Evolutionary conservation across 1,140 invertebrate species (phyloP), one percentile per base, ranked within the genome.

Genomic region (Agrilus planipennis): DNA sequence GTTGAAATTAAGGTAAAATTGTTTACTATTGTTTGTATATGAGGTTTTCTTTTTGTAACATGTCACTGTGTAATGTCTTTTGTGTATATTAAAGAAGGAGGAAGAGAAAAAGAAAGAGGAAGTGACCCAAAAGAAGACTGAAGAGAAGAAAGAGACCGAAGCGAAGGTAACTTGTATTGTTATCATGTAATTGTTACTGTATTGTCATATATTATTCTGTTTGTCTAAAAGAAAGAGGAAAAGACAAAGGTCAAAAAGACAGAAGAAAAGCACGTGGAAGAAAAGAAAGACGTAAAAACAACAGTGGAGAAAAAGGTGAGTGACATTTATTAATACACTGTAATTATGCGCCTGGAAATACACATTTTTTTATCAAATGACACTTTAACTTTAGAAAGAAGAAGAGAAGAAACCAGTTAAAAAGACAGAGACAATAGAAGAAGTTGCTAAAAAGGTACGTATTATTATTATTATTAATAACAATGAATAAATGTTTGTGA

Each of bases 401-500:
- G 44, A 49, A 55, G 60, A 65, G 52, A 58, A 64, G 57, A 67
- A 63, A 48, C 64, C 62, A 52, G 52, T 65, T 28, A 57, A 70
- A 44, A 59, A 69, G 36, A 63, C 62, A 49, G 67, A 67, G 47
- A 57, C 65, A 44, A 63, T 21, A 71, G 49, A 64, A 63, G 35
- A 55, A 65, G 39, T 4, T 15, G 53, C 60, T 19, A 61, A 62
- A 49, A 58, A 47, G 49, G 37, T 39, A 41, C 19, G 16, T 39
- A 5, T 28, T 11, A 16, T 36, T 1, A 19, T 6, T 18, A 4
- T 9, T 20, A 9, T n/a, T 19, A 28, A 20, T 31, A 31, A 10
- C 29, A 10, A 15, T 31, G 12, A 31, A 10, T 6, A 11, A 10
- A 15, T 31, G 10, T 6, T 20, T 34, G 32, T 7, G n/a, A 6